Conservation (phyloP, 2,113 vertebrate species). For the Oostethus manadensis region DNA sequence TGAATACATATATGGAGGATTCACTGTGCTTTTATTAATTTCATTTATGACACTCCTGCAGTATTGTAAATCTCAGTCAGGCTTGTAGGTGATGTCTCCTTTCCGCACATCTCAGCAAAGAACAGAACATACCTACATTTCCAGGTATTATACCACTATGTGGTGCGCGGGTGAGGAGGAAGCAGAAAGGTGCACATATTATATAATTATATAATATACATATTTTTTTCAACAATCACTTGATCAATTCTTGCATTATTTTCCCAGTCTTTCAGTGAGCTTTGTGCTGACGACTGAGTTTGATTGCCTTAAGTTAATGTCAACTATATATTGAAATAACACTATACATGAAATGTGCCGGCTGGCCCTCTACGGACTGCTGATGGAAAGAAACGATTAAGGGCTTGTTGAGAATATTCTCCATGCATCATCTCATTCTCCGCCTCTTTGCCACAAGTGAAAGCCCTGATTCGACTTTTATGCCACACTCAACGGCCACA, state of each 20-base stretch:
- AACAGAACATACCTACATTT: conserved; percentile 11
- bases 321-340: conserved; percentile 33
- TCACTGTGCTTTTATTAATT: conserved; percentile 41
- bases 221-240: neutral
- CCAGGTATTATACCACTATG: conserved; percentile 17
- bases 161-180: conserved; percentile 19
- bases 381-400: conserved; percentile 29
- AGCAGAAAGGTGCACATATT: conserved; percentile 16
- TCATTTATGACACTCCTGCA: conserved; percentile 50
- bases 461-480: conserved; percentile 34
- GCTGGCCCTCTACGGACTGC: conserved; percentile 41
- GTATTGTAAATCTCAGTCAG: conserved; percentile 52
- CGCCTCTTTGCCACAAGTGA: conserved; percentile 5
- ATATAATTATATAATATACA: neutral
- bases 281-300: conserved; percentile 40
- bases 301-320: conserved; percentile 69
- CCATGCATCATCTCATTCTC: conserved; percentile 20
- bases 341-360: conserved; percentile 58
- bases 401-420: conserved; percentile 39
- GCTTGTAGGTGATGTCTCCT: conserved; percentile 25
- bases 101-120: conserved; percentile 20
- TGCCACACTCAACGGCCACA: conserved; percentile 35
- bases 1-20: conserved; percentile 42
- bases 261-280: conserved; percentile 20
- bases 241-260: conserved; percentile 14